Percentiles rank a stretch among this genome's conserved stretches.
phyloP scores from a whole-genome alignment of 2,888 invertebrate species.

The Hirtodrosophila alboralis region DNA sequence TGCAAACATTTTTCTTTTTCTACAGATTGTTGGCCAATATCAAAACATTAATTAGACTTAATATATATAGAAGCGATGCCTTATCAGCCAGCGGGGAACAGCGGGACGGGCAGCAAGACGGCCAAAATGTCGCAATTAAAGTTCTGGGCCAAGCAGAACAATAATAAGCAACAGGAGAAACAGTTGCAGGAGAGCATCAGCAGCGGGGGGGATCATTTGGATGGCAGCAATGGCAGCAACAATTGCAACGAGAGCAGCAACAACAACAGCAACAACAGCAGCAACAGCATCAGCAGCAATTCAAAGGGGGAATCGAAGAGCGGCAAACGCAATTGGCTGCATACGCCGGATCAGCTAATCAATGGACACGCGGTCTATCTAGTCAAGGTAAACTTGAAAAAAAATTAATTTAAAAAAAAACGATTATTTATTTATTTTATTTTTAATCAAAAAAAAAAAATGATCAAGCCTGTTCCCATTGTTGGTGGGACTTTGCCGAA shows the following conservation, averaged over 20 bases:
- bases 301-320: slow-evolving; percentile 83
- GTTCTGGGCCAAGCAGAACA: slow-evolving; percentile 88
- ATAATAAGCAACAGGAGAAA: slow-evolving; percentile 82
- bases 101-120: slow-evolving; percentile 52
- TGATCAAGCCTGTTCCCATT: too few species aligned
- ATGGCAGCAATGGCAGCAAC: slow-evolving; percentile 84
- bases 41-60: too few species aligned
- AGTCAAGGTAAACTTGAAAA: slow-evolving; percentile 97
- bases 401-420: too few species aligned
- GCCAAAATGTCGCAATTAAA: slow-evolving; percentile 87
- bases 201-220: slow-evolving; percentile 81
- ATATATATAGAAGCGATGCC: slow-evolving; percentile 48
- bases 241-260: slow-evolving; percentile 80
- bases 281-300: slow-evolving; percentile 81
- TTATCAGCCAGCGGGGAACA: slow-evolving; percentile 70
- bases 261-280: slow-evolving; percentile 84
- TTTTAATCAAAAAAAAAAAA: too few species aligned
- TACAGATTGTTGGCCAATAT: too few species aligned
- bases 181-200: slow-evolving; percentile 55
- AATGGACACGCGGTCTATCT: slow-evolving; percentile 98
- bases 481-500: too few species aligned
- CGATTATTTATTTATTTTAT: too few species aligned
- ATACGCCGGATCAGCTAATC: slow-evolving; percentile 95
- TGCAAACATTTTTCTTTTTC: slow-evolving; percentile 16
- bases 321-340: slow-evolving; percentile 92